Conservation (phyloP, 2,888 invertebrate genomes). For the Netelia fuscicornis region DNA sequence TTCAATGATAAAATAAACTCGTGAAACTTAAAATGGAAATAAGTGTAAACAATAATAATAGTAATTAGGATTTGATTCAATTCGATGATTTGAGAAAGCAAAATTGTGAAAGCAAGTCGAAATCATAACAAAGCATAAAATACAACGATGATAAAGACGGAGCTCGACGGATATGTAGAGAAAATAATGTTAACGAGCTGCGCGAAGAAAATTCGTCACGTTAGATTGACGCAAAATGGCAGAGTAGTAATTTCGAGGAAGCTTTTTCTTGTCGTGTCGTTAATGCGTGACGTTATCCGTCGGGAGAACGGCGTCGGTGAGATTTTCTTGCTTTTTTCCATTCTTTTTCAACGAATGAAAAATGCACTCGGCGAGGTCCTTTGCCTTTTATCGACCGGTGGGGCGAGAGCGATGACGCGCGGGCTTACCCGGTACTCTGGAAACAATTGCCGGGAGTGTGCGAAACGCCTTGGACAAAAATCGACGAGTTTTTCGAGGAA, state of each 20-base stretch:
- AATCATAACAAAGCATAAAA: background rate
- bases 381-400: conserved; percentile 73
- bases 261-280: too few relatives aligned
- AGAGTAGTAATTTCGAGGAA: too few relatives aligned
- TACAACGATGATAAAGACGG: too few relatives aligned
- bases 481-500: background rate
- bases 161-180: background rate
- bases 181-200: background rate
- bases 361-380: conserved; percentile 72
- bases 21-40: background rate
- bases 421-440: conserved; percentile 41
- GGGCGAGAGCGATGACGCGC: conserved; percentile 65
- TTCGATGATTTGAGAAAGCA: background rate
- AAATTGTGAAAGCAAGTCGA: background rate
- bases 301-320: background rate
- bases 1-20: too few relatives aligned
- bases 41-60: background rate
- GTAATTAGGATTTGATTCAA: background rate
- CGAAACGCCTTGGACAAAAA: background rate
- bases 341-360: conserved; percentile 52
- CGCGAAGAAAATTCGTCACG: too few relatives aligned
- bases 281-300: too few relatives aligned
- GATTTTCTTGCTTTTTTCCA: background rate
- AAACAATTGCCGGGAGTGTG: conserved; percentile 48
- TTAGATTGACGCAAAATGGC: too few relatives aligned